Evolutionary conservation across 2,797 vertebrate genomes (phyloP).

Genomic region (Ficedula albicollis): DNA sequence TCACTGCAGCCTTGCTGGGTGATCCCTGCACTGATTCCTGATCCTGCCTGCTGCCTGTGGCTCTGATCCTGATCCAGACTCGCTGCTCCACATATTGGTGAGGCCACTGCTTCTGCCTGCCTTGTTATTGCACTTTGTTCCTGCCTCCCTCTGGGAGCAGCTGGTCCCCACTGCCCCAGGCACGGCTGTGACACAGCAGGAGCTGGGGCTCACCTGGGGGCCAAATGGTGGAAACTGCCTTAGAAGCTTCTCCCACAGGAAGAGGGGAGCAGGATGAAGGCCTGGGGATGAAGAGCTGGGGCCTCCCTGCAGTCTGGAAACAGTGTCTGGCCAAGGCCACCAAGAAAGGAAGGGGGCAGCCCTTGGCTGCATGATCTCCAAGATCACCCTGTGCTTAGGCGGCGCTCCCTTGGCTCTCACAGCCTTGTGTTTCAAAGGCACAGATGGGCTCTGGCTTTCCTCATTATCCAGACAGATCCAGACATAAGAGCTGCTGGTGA

Average conservation of each 20-base stretch:
- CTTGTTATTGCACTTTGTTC: background rate
- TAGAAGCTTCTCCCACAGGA: background rate
- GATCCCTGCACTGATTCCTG: background rate
- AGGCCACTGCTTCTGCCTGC: background rate
- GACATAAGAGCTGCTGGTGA: background rate
- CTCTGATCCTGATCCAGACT: background rate
- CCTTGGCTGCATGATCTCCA: background rate
- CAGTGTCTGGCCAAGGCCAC: background rate
- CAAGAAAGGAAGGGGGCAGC: background rate
- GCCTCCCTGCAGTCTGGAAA: background rate
- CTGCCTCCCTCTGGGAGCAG: rapidly evolving
- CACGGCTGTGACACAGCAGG: background rate
- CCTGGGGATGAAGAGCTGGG: no score
- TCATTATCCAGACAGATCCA: background rate
- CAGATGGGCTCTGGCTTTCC: background rate
- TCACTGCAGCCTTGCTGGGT: background rate
- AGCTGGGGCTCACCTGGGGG: background rate
- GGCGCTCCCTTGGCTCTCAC: background rate
- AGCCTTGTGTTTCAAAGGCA: background rate
- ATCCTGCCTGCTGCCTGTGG: background rate
- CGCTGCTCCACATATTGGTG: background rate
- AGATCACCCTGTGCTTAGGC: background rate
- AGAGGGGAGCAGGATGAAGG: rapidly evolving
- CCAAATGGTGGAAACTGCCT: background rate
- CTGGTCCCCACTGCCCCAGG: background rate